These are phyloP conservation scores for Apodemus sylvaticus DNA, from an alignment of 2,113 vertebrate species.

Conservation along the genomic window DNA sequence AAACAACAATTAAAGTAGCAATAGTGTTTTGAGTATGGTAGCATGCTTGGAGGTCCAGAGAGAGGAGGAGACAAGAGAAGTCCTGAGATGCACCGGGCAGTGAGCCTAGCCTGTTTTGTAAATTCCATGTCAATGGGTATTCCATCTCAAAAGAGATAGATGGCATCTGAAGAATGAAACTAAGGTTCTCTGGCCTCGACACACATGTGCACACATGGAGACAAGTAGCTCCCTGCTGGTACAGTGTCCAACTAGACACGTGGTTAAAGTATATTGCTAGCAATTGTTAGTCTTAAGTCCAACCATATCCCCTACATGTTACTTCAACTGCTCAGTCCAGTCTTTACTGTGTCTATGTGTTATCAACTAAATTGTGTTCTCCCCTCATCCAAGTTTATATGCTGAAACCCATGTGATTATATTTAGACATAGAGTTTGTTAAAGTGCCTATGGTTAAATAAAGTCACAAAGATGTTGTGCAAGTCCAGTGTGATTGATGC, in stretches of 20 bases:
- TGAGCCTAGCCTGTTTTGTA: too few relatives aligned
- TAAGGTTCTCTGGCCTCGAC: background rate
- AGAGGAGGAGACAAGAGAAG: background rate
- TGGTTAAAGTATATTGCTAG: background rate
- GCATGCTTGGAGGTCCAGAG: background rate
- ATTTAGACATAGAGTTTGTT: background rate
- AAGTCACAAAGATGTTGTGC: background rate
- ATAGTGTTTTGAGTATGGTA: too few relatives aligned
- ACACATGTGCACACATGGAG: background rate
- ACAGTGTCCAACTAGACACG: background rate
- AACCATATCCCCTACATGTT: background rate
- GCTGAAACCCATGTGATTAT: background rate
- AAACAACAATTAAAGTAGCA: background rate
- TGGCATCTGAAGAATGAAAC: background rate
- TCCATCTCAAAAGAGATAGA: background rate
- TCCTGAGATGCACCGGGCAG: background rate
- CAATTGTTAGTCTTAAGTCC: background rate
- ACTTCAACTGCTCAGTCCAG: background rate
- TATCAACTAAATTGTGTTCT: background rate
- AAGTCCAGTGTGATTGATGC: background rate
- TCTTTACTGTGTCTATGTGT: background rate
- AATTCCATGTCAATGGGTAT: background rate
- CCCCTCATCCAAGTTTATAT: background rate
- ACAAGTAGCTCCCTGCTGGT: too few relatives aligned
- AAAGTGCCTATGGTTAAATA: background rate